A percentile compares a stretch with the other conserved stretches of the same genome.
Conservation (phyloP, 2,888 invertebrate genomes). For the Thecocarcelia acutangulata region DNA sequence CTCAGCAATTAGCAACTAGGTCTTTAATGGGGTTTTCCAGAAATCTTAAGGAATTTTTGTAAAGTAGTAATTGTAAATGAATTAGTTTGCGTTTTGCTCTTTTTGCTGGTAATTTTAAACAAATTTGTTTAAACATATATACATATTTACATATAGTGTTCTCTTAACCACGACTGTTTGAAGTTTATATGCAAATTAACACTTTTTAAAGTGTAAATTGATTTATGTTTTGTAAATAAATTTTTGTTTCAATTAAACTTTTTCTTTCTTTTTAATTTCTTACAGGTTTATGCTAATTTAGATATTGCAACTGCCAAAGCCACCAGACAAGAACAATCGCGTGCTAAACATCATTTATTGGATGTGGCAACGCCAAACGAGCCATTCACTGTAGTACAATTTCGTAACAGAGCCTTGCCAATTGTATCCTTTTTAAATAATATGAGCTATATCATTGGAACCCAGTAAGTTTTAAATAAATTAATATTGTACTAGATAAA, state of each 20-base stretch:
- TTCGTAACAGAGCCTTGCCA: slow-evolving; percentile 89
- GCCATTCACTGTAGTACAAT: slow-evolving; percentile 91
- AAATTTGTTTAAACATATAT: no score
- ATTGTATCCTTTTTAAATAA: slow-evolving; percentile 84
- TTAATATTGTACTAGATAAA: no score
- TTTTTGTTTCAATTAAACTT: background rate
- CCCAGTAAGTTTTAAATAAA: slow-evolving; percentile 9
- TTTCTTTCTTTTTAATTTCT: slow-evolving; percentile 69
- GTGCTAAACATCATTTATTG: slow-evolving; percentile 93
- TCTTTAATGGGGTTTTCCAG: background rate
- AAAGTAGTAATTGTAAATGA: background rate
- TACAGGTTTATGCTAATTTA: slow-evolving; percentile 94
- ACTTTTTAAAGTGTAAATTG: slow-evolving; percentile 40
- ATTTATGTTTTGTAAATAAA: slow-evolving; percentile 1
- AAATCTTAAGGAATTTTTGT: background rate
- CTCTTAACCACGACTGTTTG: no score
- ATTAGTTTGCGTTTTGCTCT: no score
- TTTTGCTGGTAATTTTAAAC: no score
- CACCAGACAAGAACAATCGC: slow-evolving; percentile 87
- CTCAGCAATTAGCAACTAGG: slow-evolving; percentile 51
- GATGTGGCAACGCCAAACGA: slow-evolving; percentile 91
- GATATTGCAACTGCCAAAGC: slow-evolving; percentile 97
- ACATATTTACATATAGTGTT: no score
- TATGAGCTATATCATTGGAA: background rate
- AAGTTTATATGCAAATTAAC: slow-evolving; percentile 41